Percentiles rank a stretch among this genome's conserved stretches.
These are phyloP conservation scores for Idaea aversata DNA, from an alignment of 2,888 invertebrate genomes.

Conservation along the genomic window DNA sequence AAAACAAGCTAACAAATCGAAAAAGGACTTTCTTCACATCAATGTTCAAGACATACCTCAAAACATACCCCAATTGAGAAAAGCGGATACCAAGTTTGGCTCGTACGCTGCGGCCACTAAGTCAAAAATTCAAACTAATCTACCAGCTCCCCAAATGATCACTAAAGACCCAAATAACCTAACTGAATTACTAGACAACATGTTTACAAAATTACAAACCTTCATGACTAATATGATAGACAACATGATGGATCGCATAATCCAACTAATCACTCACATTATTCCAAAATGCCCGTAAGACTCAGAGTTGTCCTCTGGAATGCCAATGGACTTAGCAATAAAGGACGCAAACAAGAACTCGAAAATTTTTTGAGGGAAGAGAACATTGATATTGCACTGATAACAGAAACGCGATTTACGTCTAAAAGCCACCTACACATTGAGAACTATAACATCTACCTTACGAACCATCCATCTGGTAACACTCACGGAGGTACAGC, in stretches of 20 bases:
- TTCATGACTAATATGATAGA: conserved; percentile 20
- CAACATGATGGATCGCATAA: no score
- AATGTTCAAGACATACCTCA: no score
- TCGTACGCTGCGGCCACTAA: neutral
- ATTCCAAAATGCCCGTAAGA: conserved; percentile 26
- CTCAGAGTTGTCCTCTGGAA: conserved; percentile 25
- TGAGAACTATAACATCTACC: no score
- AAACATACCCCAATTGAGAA: conserved; percentile 3
- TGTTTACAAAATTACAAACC: conserved; percentile 16
- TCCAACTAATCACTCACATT: conserved; percentile 23
- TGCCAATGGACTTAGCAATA: no score
- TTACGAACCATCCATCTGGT: no score
- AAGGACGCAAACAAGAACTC: conserved; percentile 25
- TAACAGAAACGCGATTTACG: no score
- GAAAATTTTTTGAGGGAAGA: conserved; percentile 22
- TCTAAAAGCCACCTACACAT: no score
- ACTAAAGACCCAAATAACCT: conserved; percentile 1
- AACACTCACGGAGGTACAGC: no score
- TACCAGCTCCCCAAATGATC: neutral
- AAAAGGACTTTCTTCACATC: no score
- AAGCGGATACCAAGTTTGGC: neutral
- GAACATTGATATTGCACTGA: no score
- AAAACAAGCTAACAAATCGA: no score
- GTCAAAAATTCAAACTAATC: neutral
- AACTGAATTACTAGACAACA: conserved; percentile 11